These are phyloP conservation scores for Periparus ater DNA, from an alignment of 2,797 vertebrate species.

Conservation along the genomic window DNA sequence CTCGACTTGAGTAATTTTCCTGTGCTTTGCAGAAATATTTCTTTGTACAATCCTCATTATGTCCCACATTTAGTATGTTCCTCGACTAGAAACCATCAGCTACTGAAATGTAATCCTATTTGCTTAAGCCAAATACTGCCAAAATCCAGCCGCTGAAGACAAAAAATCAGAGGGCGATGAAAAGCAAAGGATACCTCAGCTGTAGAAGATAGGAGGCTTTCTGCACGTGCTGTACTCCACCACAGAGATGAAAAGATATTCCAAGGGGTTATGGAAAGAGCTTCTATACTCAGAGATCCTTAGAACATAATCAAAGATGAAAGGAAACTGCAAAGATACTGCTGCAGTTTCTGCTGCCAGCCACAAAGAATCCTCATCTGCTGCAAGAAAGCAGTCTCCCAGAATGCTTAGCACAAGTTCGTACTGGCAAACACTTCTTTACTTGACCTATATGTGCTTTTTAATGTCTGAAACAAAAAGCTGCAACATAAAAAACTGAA, in stretches of 20 bases:
- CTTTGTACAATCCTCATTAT: conserved; percentile 63
- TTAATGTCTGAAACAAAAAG: conserved; percentile 60
- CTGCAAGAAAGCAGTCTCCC: conserved; percentile 75
- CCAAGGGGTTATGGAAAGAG: conserved; percentile 38
- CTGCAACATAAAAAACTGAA: background rate
- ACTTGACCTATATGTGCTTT: conserved; percentile 77
- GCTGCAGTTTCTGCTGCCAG: conserved; percentile 77
- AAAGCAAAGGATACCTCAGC: conserved; percentile 58
- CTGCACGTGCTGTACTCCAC: conserved; percentile 11
- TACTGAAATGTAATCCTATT: conserved; percentile 65
- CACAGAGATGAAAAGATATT: conserved; percentile 52
- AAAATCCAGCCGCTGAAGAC: conserved; percentile 64
- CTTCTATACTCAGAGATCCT: conserved; percentile 57
- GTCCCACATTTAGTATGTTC: conserved; percentile 49
- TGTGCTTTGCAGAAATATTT: conserved; percentile 14
- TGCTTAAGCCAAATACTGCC: conserved; percentile 62
- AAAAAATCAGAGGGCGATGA: conserved; percentile 65
- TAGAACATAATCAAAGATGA: conserved; percentile 74
- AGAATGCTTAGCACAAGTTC: conserved; percentile 75
- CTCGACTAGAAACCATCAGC: conserved; percentile 65
- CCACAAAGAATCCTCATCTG: conserved; percentile 79
- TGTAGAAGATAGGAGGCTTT: conserved; percentile 2
- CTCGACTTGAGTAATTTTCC: conserved; percentile 60
- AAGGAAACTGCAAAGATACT: conserved; percentile 70
- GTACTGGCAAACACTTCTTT: conserved; percentile 70